phyloP scores from a whole-genome alignment of 2,888 invertebrate genomes.

The Terebella lapidaria region DNA sequence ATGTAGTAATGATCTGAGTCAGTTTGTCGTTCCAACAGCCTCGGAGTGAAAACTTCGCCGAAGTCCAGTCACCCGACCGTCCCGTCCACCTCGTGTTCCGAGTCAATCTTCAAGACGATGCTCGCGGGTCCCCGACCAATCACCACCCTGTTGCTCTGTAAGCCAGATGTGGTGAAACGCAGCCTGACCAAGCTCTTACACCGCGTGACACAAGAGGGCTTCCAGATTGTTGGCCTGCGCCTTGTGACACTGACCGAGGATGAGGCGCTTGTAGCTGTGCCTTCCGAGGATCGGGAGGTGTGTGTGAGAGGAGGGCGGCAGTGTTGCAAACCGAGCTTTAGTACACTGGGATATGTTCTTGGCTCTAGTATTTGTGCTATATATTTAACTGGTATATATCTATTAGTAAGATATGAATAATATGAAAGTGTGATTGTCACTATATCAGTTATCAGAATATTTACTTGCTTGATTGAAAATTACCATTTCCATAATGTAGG shows the following conservation, averaged over 20 bases:
- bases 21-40: too few relatives aligned
- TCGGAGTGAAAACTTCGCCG: too few relatives aligned
- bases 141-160: slow-evolving; percentile 38
- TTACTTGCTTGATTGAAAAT: too few relatives aligned
- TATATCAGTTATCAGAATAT: not conserved
- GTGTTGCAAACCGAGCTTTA: not conserved
- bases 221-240: slow-evolving; percentile 35
- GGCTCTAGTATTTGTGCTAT: not conserved
- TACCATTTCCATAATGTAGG: too few relatives aligned
- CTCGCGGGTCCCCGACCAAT: slow-evolving; percentile 34
- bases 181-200: slow-evolving; percentile 39
- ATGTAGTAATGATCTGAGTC: too few relatives aligned
- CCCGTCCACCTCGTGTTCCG: too few relatives aligned
- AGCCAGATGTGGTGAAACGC: slow-evolving; percentile 35
- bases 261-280: slow-evolving; percentile 14
- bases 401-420: not conserved
- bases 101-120: slow-evolving; percentile 32
- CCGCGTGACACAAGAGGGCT: slow-evolving; percentile 38
- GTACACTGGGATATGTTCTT: not conserved
- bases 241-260: slow-evolving; percentile 27
- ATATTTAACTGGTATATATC: not conserved
- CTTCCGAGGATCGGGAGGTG: slow-evolving; percentile 18
- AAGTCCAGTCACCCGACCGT: too few relatives aligned
- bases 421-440: not conserved
- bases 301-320: slow-evolving; percentile 26